phyloP scores from a whole-genome alignment of 2,888 invertebrate genomes.

The Allophyes oxyacanthae region DNA sequence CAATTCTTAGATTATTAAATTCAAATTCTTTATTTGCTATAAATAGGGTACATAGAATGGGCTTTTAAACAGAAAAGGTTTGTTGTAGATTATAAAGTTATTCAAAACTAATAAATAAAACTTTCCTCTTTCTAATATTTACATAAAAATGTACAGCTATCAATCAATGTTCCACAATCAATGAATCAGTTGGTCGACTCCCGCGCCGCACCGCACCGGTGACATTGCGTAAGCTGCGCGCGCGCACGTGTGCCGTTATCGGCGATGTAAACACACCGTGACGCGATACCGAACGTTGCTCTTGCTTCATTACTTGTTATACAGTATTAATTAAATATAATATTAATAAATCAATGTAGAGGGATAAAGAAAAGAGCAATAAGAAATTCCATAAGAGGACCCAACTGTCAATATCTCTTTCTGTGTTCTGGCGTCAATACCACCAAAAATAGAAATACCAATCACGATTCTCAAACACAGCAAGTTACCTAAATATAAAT shows the following conservation, averaged over 20 bases:
- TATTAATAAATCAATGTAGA: too few relatives aligned
- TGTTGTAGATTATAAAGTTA: too few relatives aligned
- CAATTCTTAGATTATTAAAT: too few relatives aligned
- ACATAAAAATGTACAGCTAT: constrained; percentile 44
- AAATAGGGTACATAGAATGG: too few relatives aligned
- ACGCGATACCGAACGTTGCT: constrained; percentile 22
- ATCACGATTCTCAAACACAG: too few relatives aligned
- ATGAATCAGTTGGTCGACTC: constrained; percentile 49
- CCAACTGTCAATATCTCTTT: too few relatives aligned
- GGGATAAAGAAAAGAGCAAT: not conserved
- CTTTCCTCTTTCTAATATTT: constrained; percentile 21
- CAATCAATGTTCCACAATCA: constrained; percentile 50
- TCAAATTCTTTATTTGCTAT: too few relatives aligned
- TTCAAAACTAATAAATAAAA: constrained; percentile 1
- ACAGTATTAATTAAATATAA: not conserved
- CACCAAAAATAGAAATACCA: too few relatives aligned
- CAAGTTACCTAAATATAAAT: too few relatives aligned
- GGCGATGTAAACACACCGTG: constrained; percentile 46
- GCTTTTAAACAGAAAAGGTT: too few relatives aligned
- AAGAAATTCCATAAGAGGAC: too few relatives aligned
- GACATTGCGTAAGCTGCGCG: constrained; percentile 49
- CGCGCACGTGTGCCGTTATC: constrained; percentile 56
- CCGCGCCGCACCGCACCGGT: constrained; percentile 34
- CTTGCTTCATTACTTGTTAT: constrained; percentile 18
- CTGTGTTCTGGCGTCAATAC: too few relatives aligned